Percentiles rank a stretch among this genome's conserved stretches.
Conservation (phyloP, 2,113 vertebrate genomes). For the Zosterops hypoxanthus region DNA sequence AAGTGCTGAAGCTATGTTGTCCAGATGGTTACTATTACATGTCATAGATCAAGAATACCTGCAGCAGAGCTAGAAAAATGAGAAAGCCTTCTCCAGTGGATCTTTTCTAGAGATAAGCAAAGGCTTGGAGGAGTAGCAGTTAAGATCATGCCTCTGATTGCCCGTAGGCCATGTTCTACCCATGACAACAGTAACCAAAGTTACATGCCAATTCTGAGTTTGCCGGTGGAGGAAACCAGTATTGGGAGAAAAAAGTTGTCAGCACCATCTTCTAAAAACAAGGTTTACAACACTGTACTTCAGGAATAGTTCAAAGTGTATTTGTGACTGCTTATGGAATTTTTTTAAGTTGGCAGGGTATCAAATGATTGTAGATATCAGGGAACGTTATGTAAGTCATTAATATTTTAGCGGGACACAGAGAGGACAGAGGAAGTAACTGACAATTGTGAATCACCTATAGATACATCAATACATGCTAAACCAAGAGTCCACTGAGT, state of each 20-base stretch:
- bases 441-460: neutral
- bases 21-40: neutral
- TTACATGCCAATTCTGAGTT: neutral
- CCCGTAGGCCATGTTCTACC: neutral
- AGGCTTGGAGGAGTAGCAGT: neutral
- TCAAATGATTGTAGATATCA: neutral
- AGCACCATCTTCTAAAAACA: neutral
- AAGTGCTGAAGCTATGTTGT: neutral
- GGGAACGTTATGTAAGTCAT: neutral
- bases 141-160: neutral
- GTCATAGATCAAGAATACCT: neutral
- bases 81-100: neutral
- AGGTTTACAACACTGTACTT: neutral
- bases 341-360: neutral
- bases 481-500: neutral
- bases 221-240: neutral
- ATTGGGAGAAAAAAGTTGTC: neutral
- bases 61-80: neutral
- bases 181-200: neutral
- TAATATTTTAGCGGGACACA: neutral
- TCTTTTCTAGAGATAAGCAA: neutral
- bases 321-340: neutral
- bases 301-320: neutral
- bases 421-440: neutral
- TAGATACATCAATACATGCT: neutral